A percentile compares a stretch with the other conserved stretches of the same genome.
These are phyloP conservation scores for Forbesichthys agassizii DNA, from an alignment of 2,113 vertebrate genomes.

Conservation along the genomic window DNA sequence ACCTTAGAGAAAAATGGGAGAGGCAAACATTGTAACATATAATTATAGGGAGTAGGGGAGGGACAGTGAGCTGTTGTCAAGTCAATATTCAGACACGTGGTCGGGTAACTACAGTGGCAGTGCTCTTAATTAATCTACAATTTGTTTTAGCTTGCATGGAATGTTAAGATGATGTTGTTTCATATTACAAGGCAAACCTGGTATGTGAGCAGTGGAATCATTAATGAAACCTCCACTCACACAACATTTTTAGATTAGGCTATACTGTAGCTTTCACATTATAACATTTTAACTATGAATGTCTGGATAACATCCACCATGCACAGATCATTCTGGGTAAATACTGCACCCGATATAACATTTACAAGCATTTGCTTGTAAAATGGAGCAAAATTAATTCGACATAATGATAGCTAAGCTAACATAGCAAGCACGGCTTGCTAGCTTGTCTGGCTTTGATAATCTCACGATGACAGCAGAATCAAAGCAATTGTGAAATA, in stretches of 20 bases:
- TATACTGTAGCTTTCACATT: conserved; percentile 16
- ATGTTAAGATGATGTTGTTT: conserved; percentile 7
- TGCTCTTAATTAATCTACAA: not conserved
- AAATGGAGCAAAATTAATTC: conserved; percentile 29
- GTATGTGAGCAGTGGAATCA: conserved; percentile 35
- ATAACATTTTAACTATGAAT: conserved; percentile 13
- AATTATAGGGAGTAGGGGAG: not conserved
- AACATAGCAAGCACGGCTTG: conserved; percentile 46
- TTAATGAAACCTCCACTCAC: conserved; percentile 10
- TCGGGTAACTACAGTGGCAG: no score
- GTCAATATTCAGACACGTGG: not conserved
- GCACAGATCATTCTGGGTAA: not conserved
- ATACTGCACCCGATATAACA: not conserved
- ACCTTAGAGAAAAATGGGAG: conserved; percentile 10
- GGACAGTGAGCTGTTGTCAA: not conserved
- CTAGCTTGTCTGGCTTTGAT: conserved; percentile 32
- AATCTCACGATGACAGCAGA: conserved; percentile 43
- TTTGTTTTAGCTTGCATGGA: not conserved
- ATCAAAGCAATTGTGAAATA: conserved; percentile 27
- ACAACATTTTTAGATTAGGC: not conserved
- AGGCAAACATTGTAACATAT: conserved; percentile 6
- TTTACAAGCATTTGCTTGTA: conserved; percentile 4
- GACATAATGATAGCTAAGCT: conserved; percentile 31
- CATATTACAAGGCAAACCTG: conserved; percentile 16
- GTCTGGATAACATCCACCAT: not conserved